Percentiles rank a stretch among this genome's conserved stretches.
These are phyloP conservation scores for Sesia apiformis DNA, from an alignment of 2,888 invertebrate species.

Conservation along the genomic window DNA sequence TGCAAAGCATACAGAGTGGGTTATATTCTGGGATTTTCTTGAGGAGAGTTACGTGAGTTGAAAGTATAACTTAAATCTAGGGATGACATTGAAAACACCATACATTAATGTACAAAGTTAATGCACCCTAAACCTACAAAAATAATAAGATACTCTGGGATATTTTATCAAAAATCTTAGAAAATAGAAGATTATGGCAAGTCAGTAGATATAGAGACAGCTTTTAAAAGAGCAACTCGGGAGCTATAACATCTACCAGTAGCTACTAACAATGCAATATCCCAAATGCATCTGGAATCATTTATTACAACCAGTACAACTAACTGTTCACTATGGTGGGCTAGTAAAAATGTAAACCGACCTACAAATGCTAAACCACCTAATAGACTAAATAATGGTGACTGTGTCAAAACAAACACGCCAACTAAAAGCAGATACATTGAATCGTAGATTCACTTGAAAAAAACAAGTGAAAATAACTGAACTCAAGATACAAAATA, in stretches of 20 bases:
- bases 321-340: constrained; percentile 1
- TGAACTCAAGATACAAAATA: too few relatives aligned
- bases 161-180: constrained; percentile 1
- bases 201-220: background rate
- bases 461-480: too few relatives aligned
- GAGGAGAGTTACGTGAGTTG: background rate
- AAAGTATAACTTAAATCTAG: background rate
- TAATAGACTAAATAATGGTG: background rate
- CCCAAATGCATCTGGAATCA: background rate
- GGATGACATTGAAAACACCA: background rate
- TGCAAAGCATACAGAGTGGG: background rate
- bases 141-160: background rate
- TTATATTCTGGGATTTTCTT: background rate
- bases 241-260: background rate
- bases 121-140: background rate
- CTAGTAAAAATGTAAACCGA: background rate
- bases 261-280: background rate
- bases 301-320: background rate
- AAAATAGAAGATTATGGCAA: constrained; percentile 5
- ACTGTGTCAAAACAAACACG: background rate
- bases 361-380: background rate
- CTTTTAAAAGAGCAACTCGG: background rate
- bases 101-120: background rate
- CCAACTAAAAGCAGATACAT: background rate
- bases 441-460: too few relatives aligned